Evolutionary conservation across 2,888 invertebrate genomes (phyloP), one percentile per base, ranked within the genome.

Genomic region (Sesia apiformis): DNA sequence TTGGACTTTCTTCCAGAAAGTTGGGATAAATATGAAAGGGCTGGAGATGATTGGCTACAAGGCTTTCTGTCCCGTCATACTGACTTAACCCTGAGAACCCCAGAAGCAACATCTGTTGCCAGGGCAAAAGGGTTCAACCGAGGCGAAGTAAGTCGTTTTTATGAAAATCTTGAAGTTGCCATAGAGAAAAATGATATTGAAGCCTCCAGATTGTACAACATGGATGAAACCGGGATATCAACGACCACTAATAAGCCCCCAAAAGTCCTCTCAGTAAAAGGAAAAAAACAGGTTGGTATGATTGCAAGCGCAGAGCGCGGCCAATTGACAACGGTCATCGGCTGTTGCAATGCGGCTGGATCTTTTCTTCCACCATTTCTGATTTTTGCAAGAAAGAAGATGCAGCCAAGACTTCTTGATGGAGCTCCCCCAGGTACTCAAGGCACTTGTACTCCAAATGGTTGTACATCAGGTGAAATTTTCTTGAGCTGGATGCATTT

Each of bases 321-420:
- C 52, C 57, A 67, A 61, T 52, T 64, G 54, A 67, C 65, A 6
- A 68, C 69, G 4, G 58, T 65, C 49, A 58, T 69, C 7, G 58
- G 66, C 51, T 67, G 66, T 53, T 68, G 64, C 58, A 70, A 64
- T 63, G 67, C 68, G 42, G 62, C 66, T 57, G 72, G 69, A 46
- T 60, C 62, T 38, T 74, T 68, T 62, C 55, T 72, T 39, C 71
- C 74, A 60, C 72, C 72, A 43, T 67, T 66, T 55, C 56, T 74
- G 40, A 69, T 74, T 58, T 74, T 71, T 54, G 63, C 62, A 2
- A 60, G 72, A 56, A 71, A 71, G 61, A 63, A 65, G 58, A 68
- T 68, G 68, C 55, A 64, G 56, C 60, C 57, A 42, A 56, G 64
- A n/a, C n/a, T n/a, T n/a, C n/a, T n/a, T n/a, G n/a, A n/a, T n/a